A percentile compares a stretch with the other conserved stretches of the same genome.
phyloP scores from a whole-genome alignment of 35 echinoderm and acorn worm species.

The Heliocidaris tuberculata region DNA sequence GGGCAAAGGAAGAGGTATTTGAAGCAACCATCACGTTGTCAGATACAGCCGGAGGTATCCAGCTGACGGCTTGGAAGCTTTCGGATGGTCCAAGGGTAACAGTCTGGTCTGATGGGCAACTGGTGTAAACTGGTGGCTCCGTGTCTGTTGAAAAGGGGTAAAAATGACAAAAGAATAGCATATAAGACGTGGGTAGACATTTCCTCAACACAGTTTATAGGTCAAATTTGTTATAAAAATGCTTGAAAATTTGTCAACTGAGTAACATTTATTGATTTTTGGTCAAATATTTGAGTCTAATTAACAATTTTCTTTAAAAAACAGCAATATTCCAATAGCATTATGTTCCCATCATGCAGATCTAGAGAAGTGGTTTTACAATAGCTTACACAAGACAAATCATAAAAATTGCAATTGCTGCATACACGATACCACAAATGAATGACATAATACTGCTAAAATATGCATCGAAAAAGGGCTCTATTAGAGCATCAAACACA shows the following conservation, averaged over 20 bases:
- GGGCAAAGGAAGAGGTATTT: neutral
- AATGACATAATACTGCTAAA: neutral
- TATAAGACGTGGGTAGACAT: neutral
- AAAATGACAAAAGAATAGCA: neutral
- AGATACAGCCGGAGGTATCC: neutral
- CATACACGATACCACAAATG: neutral
- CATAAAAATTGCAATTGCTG: too few species aligned
- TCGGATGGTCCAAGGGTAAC: neutral
- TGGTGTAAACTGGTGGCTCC: conserved; percentile 30
- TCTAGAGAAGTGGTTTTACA: too few species aligned
- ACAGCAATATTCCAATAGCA: too few species aligned
- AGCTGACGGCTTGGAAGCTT: neutral
- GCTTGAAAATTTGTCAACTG: too few species aligned
- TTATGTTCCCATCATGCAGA: too few species aligned
- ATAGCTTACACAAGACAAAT: too few species aligned
- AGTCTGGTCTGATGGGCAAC: neutral
- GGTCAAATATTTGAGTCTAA: too few species aligned
- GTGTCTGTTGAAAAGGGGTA: neutral
- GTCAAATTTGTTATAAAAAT: too few species aligned
- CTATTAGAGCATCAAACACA: conserved; percentile 18
- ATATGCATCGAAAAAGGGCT: too few species aligned
- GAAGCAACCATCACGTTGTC: conserved; percentile 3
- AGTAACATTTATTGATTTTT: too few species aligned
- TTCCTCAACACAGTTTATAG: too few species aligned
- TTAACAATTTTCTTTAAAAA: too few species aligned